Conservation (phyloP, 1,140 invertebrate species). For the Brachionus manjavacas region DNA sequence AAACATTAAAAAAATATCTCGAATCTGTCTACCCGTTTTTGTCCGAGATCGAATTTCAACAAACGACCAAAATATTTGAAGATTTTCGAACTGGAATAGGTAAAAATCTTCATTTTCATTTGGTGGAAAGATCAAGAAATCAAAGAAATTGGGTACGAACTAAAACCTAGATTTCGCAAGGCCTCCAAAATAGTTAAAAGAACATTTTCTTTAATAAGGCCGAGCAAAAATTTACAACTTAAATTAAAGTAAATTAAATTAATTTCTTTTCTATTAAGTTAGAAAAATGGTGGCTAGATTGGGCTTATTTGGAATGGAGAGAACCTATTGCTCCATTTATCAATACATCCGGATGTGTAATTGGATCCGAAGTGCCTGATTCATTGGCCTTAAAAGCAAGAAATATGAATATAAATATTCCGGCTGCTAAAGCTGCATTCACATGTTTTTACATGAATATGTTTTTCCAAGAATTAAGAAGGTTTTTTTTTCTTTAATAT, state of each 20-base stretch:
- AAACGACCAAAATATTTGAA: slow-evolving; percentile 52
- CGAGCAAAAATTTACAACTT: background rate
- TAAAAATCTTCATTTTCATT: slow-evolving; percentile 51
- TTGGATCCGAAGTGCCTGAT: background rate
- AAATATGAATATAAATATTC: slow-evolving; percentile 14
- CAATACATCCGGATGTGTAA: slow-evolving; percentile 28
- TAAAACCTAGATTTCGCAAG: background rate
- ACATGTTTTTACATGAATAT: slow-evolving; percentile 43
- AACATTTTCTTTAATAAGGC: background rate
- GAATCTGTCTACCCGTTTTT: slow-evolving; percentile 54
- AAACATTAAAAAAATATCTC: slow-evolving; percentile 55
- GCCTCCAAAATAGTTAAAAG: background rate
- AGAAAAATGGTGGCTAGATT: slow-evolving; percentile 49
- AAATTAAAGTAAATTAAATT: no score
- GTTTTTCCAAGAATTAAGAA: slow-evolving; percentile 47
- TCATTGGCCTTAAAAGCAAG: background rate
- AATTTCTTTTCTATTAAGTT: slow-evolving; percentile 42
- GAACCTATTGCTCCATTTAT: slow-evolving; percentile 46
- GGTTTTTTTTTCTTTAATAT: slow-evolving; percentile 30
- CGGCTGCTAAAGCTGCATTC: slow-evolving; percentile 44
- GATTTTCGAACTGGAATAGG: slow-evolving; percentile 56
- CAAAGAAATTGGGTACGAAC: slow-evolving; percentile 55
- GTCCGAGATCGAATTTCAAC: slow-evolving; percentile 50
- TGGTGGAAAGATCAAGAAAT: slow-evolving; percentile 49
- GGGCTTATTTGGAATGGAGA: slow-evolving; percentile 46